These are phyloP conservation scores for Novumbra hubbsi DNA, from an alignment of 2,797 vertebrate species.

Conservation along the genomic window DNA sequence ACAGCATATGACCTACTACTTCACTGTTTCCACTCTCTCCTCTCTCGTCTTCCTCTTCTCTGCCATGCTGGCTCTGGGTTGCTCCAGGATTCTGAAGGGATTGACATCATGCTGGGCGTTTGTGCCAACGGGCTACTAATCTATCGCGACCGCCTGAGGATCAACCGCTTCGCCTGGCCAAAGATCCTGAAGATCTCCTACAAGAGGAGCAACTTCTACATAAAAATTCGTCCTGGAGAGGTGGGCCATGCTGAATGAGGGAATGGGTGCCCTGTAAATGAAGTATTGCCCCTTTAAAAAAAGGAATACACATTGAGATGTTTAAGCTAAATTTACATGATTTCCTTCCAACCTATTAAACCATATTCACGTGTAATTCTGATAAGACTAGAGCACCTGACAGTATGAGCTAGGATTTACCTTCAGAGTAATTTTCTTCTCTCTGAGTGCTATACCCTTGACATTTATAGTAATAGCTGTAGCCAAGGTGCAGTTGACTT, in stretches of 20 bases:
- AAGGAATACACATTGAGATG: not conserved
- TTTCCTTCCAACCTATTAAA: too few relatives aligned
- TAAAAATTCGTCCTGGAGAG: slow-evolving; percentile 98
- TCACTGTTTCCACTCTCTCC: not conserved
- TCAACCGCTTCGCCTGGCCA: slow-evolving; percentile 99
- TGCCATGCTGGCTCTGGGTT: not conserved
- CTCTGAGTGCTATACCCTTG: too few relatives aligned
- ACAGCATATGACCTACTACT: not conserved
- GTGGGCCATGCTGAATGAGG: slow-evolving; percentile 57
- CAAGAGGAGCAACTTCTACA: slow-evolving; percentile 98
- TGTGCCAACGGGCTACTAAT: slow-evolving; percentile 97
- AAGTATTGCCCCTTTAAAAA: not conserved
- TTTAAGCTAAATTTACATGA: not conserved
- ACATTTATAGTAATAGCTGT: too few relatives aligned
- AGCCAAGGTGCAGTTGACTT: too few relatives aligned
- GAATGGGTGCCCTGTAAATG: not conserved
- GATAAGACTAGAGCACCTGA: too few relatives aligned
- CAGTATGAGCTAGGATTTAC: too few relatives aligned
- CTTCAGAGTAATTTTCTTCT: too few relatives aligned
- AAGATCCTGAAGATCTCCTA: slow-evolving; percentile 99
- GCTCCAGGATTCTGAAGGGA: slow-evolving; percentile 93
- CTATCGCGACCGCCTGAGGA: slow-evolving; percentile 95
- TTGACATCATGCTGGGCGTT: slow-evolving; percentile 97
- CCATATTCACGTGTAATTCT: too few relatives aligned
- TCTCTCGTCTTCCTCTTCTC: not conserved